These are phyloP conservation scores for Strigamia transsilvanica DNA, from an alignment of 2,888 invertebrate species.

Conservation along the genomic window DNA sequence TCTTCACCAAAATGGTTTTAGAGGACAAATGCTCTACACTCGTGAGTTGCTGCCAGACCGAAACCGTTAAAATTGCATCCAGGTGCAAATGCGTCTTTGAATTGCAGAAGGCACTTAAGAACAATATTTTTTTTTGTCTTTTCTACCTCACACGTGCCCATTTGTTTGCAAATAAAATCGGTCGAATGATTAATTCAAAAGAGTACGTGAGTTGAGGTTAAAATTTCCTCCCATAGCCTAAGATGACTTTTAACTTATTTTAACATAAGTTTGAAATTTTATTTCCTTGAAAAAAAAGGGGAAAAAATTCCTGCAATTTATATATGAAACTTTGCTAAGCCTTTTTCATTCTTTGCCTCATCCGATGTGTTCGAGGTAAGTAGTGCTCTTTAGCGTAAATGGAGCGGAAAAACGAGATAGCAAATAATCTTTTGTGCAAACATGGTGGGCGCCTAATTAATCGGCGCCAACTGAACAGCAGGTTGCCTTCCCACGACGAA, in stretches of 20 bases:
- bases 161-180: conserved; percentile 29
- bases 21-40: conserved; percentile 37
- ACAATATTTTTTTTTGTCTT: neutral
- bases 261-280: neutral
- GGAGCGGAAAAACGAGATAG: conserved; percentile 49
- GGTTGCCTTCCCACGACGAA: conserved; percentile 36
- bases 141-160: neutral
- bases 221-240: neutral
- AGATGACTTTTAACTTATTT: neutral
- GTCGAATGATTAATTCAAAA: conserved; percentile 35
- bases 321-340: conserved; percentile 22
- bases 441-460: conserved; percentile 49
- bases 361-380: conserved; percentile 40
- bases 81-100: conserved; percentile 45
- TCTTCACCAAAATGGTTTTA: conserved; percentile 42
- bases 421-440: conserved; percentile 49
- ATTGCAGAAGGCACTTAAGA: conserved; percentile 41
- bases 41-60: conserved; percentile 1
- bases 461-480: conserved; percentile 49
- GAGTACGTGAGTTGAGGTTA: conserved; percentile 15
- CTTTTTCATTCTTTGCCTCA: conserved; percentile 36
- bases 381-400: conserved; percentile 45
- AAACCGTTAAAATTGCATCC: conserved; percentile 40
- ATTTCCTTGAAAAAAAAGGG: neutral
- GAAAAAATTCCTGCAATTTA: neutral